Evolutionary conservation across 92 coral and sea anemone genomes (phyloP).

Genomic region (Ricordea florida): DNA sequence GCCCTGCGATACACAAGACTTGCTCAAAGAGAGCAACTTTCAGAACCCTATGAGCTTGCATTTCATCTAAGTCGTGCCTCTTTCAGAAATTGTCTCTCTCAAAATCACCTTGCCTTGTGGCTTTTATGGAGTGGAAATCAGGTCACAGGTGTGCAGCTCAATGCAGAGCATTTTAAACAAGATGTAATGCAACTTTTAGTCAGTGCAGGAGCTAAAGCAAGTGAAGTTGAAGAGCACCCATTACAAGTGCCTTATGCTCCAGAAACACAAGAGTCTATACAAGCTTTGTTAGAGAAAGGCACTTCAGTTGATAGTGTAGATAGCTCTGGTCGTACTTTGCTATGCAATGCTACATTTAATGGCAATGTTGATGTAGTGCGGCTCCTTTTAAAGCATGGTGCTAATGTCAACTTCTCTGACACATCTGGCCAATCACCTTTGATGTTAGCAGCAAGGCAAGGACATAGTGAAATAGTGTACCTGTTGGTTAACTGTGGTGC

Average conservation of each 20-base stretch:
- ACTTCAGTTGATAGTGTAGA: constrained; percentile 82
- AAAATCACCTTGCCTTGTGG: constrained; percentile 91
- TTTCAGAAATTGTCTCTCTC: constrained; percentile 68
- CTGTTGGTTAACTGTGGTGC: constrained; percentile 98
- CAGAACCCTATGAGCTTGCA: constrained; percentile 82
- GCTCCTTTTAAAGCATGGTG: constrained; percentile 92
- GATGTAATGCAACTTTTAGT: constrained; percentile 75
- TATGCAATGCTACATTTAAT: constrained; percentile 90
- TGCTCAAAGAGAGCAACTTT: constrained; percentile 71
- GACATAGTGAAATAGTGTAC: constrained; percentile 90
- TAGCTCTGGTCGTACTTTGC: constrained; percentile 84
- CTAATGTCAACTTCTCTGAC: constrained; percentile 91
- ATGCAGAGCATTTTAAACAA: constrained; percentile 69
- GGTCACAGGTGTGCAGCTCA: constrained; percentile 64
- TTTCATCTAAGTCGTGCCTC: constrained; percentile 92
- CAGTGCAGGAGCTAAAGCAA: constrained; percentile 77
- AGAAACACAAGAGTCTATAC: constrained; percentile 74
- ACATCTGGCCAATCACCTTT: constrained; percentile 91
- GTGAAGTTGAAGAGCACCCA: constrained; percentile 42
- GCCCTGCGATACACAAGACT: constrained; percentile 88
- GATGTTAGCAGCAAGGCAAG: constrained; percentile 92
- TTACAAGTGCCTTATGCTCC: constrained; percentile 59
- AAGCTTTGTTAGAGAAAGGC: constrained; percentile 70
- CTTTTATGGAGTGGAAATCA: constrained; percentile 92
- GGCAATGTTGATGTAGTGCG: constrained; percentile 83